Evolutionary conservation across 2,888 invertebrate species (phyloP), one percentile per base, ranked within the genome.

Genomic region (Papilio protenor): DNA sequence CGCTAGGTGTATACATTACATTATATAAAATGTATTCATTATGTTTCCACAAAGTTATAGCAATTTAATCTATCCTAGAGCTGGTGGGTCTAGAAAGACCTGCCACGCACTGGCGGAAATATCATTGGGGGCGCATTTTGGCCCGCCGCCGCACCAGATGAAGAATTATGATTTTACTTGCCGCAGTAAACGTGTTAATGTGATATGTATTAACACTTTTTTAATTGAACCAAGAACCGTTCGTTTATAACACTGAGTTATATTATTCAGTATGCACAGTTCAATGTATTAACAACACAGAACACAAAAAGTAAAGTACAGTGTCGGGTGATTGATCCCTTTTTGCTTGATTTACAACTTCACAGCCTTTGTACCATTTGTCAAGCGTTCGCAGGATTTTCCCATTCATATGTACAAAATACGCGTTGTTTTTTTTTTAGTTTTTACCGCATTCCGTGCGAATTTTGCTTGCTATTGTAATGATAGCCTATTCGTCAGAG

Each of bases 301-400:
- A 72, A 52, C 52, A 55, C 16, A 72, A 70, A 70, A 27, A 52
- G 55, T 18, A 72, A 72, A 23, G 52, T 27, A 72, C 33, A 55
- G 52, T 55, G 52, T 52, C 33, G 52, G 52, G 72, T 72, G 72
- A 72, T 72, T 72, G 72, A 72, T 72, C 47, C 49, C 49, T 49
- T 72, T 72, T 72, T 49, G 52, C 72, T 72, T 72, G 72, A 72
- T 72, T 72, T 72, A 72, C 72, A 72, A 52, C 72, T 72, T 72
- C 72, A 55, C 52, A 52, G 72, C 52, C 27, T 72, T 52, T 72
- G 72, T 72, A 72, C 55, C 72, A 72, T 72, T 72, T 55, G 72
- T 72, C 52, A 72, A 21, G 47, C 49, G 72, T 33, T 72, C 49
- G 72, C 18, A 72, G 27, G 52, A 33, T 72, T 72, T 47, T 47